phyloP scores from a whole-genome alignment of 2,888 invertebrate species.

The Heliconius sara region DNA sequence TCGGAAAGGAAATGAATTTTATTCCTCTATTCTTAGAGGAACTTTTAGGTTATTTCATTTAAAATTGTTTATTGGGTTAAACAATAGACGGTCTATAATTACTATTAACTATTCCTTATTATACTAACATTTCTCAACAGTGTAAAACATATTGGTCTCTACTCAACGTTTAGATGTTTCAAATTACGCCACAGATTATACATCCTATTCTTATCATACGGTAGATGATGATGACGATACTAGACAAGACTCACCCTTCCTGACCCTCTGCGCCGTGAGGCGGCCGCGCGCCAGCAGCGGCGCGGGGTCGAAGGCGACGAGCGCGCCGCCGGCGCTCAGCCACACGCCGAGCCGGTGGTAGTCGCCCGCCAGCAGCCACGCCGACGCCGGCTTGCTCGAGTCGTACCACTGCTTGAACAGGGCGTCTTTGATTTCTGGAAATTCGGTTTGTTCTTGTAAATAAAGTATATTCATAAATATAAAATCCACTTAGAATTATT shows the following conservation, averaged over 20 bases:
- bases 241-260: slow-evolving; percentile 59
- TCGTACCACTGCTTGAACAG: slow-evolving; percentile 73
- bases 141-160: too few relatives aligned
- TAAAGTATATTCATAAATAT: too few relatives aligned
- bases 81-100: too few relatives aligned
- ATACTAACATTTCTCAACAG: too few relatives aligned
- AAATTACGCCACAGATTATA: background rate
- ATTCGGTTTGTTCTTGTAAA: background rate
- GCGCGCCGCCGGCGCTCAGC: slow-evolving; percentile 70
- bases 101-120: too few relatives aligned
- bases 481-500: too few relatives aligned
- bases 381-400: slow-evolving; percentile 59
- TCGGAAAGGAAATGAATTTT: too few relatives aligned
- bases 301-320: slow-evolving; percentile 76
- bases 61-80: too few relatives aligned
- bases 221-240: background rate
- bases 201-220: background rate
- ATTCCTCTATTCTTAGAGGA: too few relatives aligned
- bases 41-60: too few relatives aligned
- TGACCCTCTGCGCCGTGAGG: slow-evolving; percentile 66
- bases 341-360: slow-evolving; percentile 78
- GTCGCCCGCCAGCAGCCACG: slow-evolving; percentile 68
- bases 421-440: slow-evolving; percentile 73
- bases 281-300: slow-evolving; percentile 69
- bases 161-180: too few relatives aligned